A percentile compares a stretch with the other conserved stretches of the same genome.
Evolutionary conservation across 2,797 vertebrate species (phyloP).

Genomic region (Poeciliopsis infans): DNA sequence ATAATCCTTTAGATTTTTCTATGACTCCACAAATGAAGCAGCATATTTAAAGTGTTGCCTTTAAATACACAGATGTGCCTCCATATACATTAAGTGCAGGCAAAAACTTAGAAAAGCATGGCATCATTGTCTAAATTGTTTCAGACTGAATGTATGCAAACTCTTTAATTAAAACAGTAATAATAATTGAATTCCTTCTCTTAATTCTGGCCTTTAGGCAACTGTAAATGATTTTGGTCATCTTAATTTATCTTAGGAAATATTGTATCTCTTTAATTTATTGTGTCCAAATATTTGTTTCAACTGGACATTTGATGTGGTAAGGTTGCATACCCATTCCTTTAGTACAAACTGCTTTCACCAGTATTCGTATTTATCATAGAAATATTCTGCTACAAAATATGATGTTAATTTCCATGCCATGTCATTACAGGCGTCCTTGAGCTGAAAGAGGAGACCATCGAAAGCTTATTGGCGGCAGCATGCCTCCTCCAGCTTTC

Average conservation of each 20-base stretch:
- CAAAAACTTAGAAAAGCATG: not conserved
- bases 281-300: not conserved
- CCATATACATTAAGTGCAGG: not conserved
- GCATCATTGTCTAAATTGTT: not conserved
- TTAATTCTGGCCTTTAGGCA: not conserved
- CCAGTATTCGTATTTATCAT: constrained; percentile 3
- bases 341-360: constrained; percentile 1
- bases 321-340: not conserved
- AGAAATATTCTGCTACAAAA: constrained; percentile 9
- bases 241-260: not conserved
- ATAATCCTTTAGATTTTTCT: not conserved
- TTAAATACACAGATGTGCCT: not conserved
- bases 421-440: constrained; percentile 86
- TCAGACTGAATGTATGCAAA: not conserved
- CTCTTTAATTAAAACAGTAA: not conserved
- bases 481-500: constrained; percentile 97
- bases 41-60: not conserved
- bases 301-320: not conserved
- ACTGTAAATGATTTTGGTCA: not conserved
- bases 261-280: not conserved
- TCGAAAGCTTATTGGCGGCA: constrained; percentile 95
- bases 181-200: not conserved
- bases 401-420: constrained; percentile 31
- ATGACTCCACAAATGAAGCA: not conserved
- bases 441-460: constrained; percentile 95